Percentiles rank a stretch among this genome's conserved stretches.
phyloP scores from a whole-genome alignment of 2,113 vertebrate genomes.

The Apaloderma vittatum region DNA sequence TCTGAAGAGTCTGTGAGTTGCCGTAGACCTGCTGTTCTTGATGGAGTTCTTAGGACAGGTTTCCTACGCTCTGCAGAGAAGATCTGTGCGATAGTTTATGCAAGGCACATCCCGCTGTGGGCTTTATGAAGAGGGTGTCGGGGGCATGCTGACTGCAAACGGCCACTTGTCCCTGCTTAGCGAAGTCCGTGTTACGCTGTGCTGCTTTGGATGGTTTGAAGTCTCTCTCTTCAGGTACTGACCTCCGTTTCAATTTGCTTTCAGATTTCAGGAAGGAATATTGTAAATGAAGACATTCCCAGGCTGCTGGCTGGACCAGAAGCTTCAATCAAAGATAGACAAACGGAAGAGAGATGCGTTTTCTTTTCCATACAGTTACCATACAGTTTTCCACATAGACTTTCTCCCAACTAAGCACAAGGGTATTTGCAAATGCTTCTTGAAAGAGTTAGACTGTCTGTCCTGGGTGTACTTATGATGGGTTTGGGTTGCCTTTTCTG shows the following conservation, averaged over 20 bases:
- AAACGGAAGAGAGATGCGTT: slow-evolving; percentile 34
- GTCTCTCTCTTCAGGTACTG: neutral
- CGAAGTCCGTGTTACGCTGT: neutral
- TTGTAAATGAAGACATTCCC: slow-evolving; percentile 84
- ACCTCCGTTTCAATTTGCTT: slow-evolving; percentile 18
- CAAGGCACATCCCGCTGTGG: neutral
- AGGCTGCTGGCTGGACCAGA: slow-evolving; percentile 93
- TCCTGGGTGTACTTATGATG: neutral
- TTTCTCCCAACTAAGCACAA: neutral
- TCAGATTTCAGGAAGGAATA: slow-evolving; percentile 92
- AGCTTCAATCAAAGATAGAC: slow-evolving; percentile 67
- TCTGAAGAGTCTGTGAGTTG: neutral
- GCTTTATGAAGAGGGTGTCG: neutral
- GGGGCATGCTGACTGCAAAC: neutral
- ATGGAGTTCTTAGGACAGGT: neutral
- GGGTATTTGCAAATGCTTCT: slow-evolving; percentile 40
- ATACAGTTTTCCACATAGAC: neutral
- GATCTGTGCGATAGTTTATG: neutral
- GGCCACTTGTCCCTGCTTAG: neutral
- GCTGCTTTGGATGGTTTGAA: neutral
- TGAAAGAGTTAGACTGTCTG: neutral
- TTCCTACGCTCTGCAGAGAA: neutral
- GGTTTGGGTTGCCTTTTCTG: slow-evolving; percentile 18
- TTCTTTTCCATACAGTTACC: neutral
- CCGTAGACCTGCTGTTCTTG: neutral